Conservation (phyloP, 2,797 vertebrate species). For the Bufotes viridis region DNA sequence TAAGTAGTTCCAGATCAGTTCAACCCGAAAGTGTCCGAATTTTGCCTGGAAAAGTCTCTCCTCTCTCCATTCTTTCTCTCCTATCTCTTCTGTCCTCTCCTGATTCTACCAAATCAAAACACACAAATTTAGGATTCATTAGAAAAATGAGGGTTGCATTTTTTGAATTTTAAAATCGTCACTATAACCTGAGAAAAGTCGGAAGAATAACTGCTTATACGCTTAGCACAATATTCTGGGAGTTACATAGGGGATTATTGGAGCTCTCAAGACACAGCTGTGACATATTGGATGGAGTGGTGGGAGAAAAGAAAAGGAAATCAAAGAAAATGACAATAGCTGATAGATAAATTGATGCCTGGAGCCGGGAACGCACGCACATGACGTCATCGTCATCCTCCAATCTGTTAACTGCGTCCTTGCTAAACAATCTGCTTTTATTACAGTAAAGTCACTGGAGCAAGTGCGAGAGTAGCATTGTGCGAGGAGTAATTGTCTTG, state of each 20-base stretch:
- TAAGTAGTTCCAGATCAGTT: no score
- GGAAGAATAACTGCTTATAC: no score
- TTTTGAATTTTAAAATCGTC: no score
- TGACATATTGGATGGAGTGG: neutral
- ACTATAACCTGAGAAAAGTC: no score
- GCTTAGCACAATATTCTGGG: neutral
- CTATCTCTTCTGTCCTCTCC: no score
- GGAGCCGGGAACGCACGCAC: neutral
- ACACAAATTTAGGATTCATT: no score
- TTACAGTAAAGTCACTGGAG: slow-evolving; percentile 35
- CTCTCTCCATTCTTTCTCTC: no score
- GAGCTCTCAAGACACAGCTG: neutral
- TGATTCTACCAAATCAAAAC: no score
- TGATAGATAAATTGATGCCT: slow-evolving; percentile 34
- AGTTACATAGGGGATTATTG: neutral
- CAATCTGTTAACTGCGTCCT: slow-evolving; percentile 1
- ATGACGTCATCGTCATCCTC: neutral
- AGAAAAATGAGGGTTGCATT: no score
- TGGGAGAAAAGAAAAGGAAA: neutral
- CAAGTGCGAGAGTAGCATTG: slow-evolving; percentile 14
- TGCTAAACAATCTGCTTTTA: slow-evolving; percentile 26
- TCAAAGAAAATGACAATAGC: neutral
- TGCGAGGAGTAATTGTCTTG: slow-evolving; percentile 32
- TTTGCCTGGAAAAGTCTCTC: no score
- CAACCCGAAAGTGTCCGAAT: no score